Percentiles rank a stretch among this genome's conserved stretches.
Conservation (phyloP, 2,888 invertebrate genomes). For the Pediacus dermestoides region DNA sequence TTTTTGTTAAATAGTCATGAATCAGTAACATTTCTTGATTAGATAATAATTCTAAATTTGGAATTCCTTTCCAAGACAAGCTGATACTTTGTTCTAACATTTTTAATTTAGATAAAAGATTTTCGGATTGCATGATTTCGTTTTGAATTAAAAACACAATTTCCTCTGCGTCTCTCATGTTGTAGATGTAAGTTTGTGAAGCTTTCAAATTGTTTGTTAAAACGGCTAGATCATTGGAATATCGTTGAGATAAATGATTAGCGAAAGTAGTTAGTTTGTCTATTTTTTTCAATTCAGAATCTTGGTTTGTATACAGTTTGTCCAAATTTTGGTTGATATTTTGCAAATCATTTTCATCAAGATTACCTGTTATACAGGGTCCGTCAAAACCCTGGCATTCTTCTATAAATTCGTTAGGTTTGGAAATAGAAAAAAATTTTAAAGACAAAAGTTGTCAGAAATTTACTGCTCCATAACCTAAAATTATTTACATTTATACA, state of each 20-base stretch:
- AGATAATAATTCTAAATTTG: not conserved
- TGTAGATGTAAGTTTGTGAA: not conserved
- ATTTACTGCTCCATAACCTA: no score
- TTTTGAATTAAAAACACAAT: not conserved
- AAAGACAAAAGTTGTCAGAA: no score
- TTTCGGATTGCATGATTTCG: no score
- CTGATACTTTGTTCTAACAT: not conserved
- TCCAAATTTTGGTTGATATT: conserved; percentile 2
- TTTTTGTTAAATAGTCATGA: not conserved
- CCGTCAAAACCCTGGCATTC: no score
- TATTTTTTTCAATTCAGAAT: not conserved
- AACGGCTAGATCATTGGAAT: not conserved
- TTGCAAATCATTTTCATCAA: not conserved
- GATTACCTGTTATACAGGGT: not conserved
- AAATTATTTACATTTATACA: no score
- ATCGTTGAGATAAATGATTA: conserved; percentile 3
- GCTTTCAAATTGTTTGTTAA: not conserved
- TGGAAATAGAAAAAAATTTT: no score
- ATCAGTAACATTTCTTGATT: not conserved
- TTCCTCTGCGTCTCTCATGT: not conserved
- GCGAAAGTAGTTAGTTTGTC: conserved; percentile 2
- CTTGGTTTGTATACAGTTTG: not conserved
- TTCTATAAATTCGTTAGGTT: no score
- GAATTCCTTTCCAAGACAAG: not conserved
- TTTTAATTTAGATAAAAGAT: no score